Percentiles rank a stretch among this genome's conserved stretches.
Conservation (phyloP, 2,888 invertebrate genomes). For the Siphlonurus alternatus region DNA sequence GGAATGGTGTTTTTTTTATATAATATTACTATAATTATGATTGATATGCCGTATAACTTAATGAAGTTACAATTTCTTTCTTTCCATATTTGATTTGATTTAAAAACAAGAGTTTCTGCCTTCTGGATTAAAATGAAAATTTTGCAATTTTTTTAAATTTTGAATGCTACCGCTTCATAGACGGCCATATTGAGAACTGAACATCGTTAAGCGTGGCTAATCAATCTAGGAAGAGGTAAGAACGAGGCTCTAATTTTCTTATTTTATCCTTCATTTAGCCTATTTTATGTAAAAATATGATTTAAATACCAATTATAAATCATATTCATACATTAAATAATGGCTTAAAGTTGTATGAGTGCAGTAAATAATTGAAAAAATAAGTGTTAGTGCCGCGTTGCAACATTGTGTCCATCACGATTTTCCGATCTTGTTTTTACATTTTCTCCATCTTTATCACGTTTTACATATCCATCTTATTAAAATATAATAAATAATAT, state of each 20-base stretch:
- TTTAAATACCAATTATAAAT: background rate
- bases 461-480: background rate
- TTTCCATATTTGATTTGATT: no score
- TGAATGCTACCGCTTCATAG: no score
- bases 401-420: background rate
- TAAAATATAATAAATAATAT: no score
- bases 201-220: constrained; percentile 58
- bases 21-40: no score
- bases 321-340: background rate
- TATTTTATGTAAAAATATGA: background rate
- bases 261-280: background rate
- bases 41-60: no score
- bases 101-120: no score
- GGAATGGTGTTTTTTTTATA: no score
- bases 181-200: constrained; percentile 3
- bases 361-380: background rate
- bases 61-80: no score
- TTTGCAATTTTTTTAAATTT: no score
- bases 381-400: background rate
- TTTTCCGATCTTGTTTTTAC: background rate
- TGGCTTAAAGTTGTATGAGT: no score
- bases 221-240: constrained; percentile 44
- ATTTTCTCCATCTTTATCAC: background rate
- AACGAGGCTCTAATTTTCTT: constrained; percentile 5
- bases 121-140: no score